Evolutionary conservation across 2,888 invertebrate genomes (phyloP), one percentile per base, ranked within the genome.

Genomic region (Pinctada fucata): DNA sequence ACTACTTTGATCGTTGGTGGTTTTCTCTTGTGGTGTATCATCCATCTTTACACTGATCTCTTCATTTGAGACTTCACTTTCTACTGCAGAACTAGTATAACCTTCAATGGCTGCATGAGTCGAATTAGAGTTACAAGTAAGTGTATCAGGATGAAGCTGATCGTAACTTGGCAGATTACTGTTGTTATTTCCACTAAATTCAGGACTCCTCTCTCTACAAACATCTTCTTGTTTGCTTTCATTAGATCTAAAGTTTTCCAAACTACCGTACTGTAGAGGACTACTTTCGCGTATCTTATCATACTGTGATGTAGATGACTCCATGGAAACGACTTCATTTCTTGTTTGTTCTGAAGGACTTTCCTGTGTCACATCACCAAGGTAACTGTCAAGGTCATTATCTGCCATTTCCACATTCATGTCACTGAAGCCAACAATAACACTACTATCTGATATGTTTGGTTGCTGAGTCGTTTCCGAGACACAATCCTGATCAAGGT

Each of bases 401-500:
- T 77, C 76, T 67, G 76, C 63, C 66, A 77, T 72, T 5, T 77
- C 72, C 3, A 52, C 58, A 47, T 77, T 51, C 1, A 74, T 10
- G 48, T 74, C 78, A 31, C 70, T 64, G 69, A 78, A 78, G 10
- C 78, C 78, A 6, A 74, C 74, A 47, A 69, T 66, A 13, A 5
- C 45, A 2, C n/a, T 10, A 70, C 48, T 71, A 45, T 8, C 50
- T 8, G 65, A 31, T 48, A 51, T 51, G 16, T 16, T 52, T 58
- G 58, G 6, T 58, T 58, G 58, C 13, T 58, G 8, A 10, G 6
- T 13, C 13, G 58, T 58, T 6, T 58, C 58, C 13, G 13, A 13
- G 6, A 10, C 58, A 58, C 13, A 10, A 10, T 13, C 13, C 8
- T 6, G 13, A 13, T 13, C 13, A 13, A 58, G 13, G 13, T 58